Evolutionary conservation across 2,888 invertebrate genomes (phyloP).

Genomic region (Galerucella pusilla): DNA sequence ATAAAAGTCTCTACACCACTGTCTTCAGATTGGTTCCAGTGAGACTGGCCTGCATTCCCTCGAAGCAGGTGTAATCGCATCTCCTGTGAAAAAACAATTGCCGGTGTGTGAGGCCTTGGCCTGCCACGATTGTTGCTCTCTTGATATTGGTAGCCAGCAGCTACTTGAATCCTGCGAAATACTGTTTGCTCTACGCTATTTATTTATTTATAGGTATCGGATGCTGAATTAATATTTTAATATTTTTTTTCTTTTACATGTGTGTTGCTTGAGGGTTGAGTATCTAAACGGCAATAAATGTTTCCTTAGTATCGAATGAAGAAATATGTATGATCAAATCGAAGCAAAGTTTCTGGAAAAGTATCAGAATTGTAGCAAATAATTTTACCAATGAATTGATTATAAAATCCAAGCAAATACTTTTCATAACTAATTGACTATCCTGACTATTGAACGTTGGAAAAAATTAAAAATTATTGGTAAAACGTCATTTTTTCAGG

Average conservation of each 20-base stretch:
- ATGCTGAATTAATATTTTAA: conserved; percentile 24
- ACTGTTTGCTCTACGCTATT: conserved; percentile 6
- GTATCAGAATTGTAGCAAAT: too few relatives aligned
- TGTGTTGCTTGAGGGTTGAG: not conserved
- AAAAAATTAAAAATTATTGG: too few relatives aligned
- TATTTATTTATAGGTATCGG: conserved; percentile 25
- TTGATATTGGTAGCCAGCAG: conserved; percentile 33
- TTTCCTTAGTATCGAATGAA: too few relatives aligned
- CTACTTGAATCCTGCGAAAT: conserved; percentile 23
- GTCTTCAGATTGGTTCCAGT: conserved; percentile 12
- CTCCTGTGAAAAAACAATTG: conserved; percentile 44
- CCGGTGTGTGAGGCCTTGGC: conserved; percentile 49
- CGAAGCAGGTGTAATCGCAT: conserved; percentile 50
- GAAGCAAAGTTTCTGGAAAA: too few relatives aligned
- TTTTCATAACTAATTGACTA: too few relatives aligned
- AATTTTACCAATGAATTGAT: too few relatives aligned
- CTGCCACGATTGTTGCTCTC: conserved; percentile 36
- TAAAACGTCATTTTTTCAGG: too few relatives aligned
- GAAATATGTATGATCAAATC: too few relatives aligned
- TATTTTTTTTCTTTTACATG: conserved; percentile 3
- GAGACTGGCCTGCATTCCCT: conserved; percentile 48
- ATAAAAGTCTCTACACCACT: conserved; percentile 7
- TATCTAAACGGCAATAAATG: too few relatives aligned
- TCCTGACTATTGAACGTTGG: too few relatives aligned
- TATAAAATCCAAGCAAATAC: too few relatives aligned